A percentile compares a stretch with the other conserved stretches of the same genome.
These are phyloP conservation scores for Porites divaricata DNA, from an alignment of 92 coral and sea anemone genomes.

Conservation along the genomic window DNA sequence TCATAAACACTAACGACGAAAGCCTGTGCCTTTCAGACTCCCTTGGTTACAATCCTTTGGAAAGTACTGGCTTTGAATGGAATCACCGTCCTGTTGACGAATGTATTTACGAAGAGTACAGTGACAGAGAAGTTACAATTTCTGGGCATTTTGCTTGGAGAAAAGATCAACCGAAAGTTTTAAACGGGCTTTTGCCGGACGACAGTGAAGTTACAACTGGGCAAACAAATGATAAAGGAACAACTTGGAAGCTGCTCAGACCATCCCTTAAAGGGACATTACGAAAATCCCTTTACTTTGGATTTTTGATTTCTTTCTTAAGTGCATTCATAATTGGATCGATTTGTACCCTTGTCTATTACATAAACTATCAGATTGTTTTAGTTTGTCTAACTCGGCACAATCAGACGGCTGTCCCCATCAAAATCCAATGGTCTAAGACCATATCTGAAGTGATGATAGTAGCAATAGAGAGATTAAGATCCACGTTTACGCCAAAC, in stretches of 20 bases:
- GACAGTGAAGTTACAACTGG: neutral
- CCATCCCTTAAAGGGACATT: neutral
- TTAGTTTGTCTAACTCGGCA: neutral
- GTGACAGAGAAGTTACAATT: neutral
- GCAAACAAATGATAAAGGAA: neutral
- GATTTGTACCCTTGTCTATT: neutral
- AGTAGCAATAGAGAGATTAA: too few relatives aligned
- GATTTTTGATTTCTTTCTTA: conserved; percentile 1
- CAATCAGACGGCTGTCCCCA: neutral
- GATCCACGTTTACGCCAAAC: too few relatives aligned
- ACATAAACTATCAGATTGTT: neutral
- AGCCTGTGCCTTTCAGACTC: neutral
- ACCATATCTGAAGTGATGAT: neutral
- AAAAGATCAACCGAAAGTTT: neutral
- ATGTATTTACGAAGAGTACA: conserved; percentile 9
- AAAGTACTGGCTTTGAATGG: conserved; percentile 3
- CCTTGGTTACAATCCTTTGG: neutral
- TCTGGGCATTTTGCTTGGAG: neutral
- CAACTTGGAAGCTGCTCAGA: conserved; percentile 10
- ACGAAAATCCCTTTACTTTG: neutral
- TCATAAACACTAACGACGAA: neutral
- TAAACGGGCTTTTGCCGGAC: neutral
- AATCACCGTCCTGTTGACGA: conserved; percentile 1
- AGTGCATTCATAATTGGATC: neutral
- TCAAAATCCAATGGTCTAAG: neutral